Base-by-base conservation (phyloP, 2,888 invertebrate genomes). In the Scelioninae gen. 1 region DNA sequence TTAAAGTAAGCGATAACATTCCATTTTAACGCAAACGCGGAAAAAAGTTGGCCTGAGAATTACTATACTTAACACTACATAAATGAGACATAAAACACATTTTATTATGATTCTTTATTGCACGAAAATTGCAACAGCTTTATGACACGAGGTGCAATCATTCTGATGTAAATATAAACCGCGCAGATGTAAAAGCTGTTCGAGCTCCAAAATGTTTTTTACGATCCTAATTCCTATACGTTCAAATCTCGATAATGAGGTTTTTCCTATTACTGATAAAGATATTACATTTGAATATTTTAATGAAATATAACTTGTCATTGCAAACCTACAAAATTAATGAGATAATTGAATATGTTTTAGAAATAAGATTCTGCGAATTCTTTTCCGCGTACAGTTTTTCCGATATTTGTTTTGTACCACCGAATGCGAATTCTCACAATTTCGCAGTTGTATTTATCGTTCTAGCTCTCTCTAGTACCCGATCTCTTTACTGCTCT, bases 31-130 rank as follows among this genome's bases (percentile, higher is more conserved):
- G 34, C 63, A 29, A 47, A 63, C 63, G 56, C 32, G 29, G 55
- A 74, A 63, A 74, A 49, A 31, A 69, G 23, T 69, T 71, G 45
- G 56, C 45, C 16, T 15, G 55, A 68, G 56, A 56, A 68, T 55
- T 43, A 23, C n/a, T 31, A 15, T 16, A 45, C 7, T 34, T 47
- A 49, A 32, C 34, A 29, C 16, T 43, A 60, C 34, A 34, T 34
- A n/a, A n/a, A n/a, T n/a, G 34, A 9, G 34, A 34, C 9, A 34
- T 34, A 34, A 34, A 34, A 34, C 34, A 34, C 6, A 34, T 34
- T 7, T 34, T 5, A 7, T 34, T 34, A 34, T 34, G n/a, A n/a
- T n/a, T n/a, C n/a, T n/a, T n/a, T n/a, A n/a, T n/a, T n/a, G n/a
- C n/a, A n/a, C n/a, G n/a, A n/a, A n/a, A n/a, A n/a, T n/a, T n/a